phyloP scores from a whole-genome alignment of 2,888 invertebrate genomes.

The Drosophila rubida region DNA sequence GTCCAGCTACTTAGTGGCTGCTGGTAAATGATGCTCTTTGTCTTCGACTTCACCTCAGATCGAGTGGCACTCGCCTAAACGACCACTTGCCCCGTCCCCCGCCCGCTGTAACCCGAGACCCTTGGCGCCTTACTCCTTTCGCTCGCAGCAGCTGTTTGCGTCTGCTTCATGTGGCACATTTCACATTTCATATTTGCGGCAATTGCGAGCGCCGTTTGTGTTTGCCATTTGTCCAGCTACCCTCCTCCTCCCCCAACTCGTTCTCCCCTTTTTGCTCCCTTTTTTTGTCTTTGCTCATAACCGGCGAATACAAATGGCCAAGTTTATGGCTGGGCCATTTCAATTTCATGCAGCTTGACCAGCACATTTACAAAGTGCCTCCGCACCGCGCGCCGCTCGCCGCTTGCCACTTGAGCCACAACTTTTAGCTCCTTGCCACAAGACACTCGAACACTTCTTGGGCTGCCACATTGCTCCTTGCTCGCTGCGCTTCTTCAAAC shows the following conservation, averaged over 20 bases:
- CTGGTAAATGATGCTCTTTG: slow-evolving; percentile 22
- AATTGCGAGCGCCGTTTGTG: slow-evolving; percentile 33
- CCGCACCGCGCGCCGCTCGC: not conserved
- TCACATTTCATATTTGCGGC: slow-evolving; percentile 55
- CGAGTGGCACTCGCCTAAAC: slow-evolving; percentile 46
- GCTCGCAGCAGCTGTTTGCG: slow-evolving; percentile 24
- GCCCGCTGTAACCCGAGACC: slow-evolving; percentile 15
- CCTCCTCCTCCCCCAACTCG: not conserved
- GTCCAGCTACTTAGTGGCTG: not conserved
- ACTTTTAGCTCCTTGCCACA: slow-evolving; percentile 50
- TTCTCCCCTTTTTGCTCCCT: not conserved
- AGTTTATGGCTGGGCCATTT: slow-evolving; percentile 76
- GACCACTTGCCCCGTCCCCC: slow-evolving; percentile 49
- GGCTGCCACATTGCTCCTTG: not conserved
- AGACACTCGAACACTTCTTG: slow-evolving; percentile 69
- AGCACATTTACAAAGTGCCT: slow-evolving; percentile 56
- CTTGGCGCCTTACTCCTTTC: slow-evolving; percentile 1
- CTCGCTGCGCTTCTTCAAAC: slow-evolving; percentile 65
- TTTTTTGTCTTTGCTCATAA: slow-evolving; percentile 54
- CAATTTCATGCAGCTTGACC: slow-evolving; percentile 80
- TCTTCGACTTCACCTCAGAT: slow-evolving; percentile 31
- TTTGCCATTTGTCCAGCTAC: slow-evolving; percentile 46
- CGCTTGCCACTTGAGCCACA: slow-evolving; percentile 47
- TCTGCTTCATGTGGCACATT: slow-evolving; percentile 53
- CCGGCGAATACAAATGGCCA: slow-evolving; percentile 70